A percentile compares a stretch with the other conserved stretches of the same genome.
Conservation (phyloP, 2,888 invertebrate species). For the Synergus gifuensis region DNA sequence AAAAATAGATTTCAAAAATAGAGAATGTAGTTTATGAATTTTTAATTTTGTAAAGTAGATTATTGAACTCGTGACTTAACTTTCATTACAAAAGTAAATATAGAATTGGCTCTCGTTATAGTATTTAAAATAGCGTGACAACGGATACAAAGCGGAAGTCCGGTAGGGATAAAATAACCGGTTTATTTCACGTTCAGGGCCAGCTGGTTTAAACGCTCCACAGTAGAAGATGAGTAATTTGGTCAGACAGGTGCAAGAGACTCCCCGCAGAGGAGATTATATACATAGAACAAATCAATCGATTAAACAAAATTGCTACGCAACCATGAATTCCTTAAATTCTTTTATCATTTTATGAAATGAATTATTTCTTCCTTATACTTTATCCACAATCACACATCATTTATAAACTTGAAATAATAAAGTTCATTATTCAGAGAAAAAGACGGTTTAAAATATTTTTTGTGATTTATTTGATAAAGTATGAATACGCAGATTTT, state of each 20-base stretch:
- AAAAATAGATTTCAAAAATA: not conserved
- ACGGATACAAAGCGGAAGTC: conserved; percentile 41
- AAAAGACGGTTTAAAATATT: no score
- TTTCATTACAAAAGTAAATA: conserved; percentile 30
- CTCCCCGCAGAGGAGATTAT: conserved; percentile 2
- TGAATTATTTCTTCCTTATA: no score
- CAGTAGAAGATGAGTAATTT: conserved; percentile 39
- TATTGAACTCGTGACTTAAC: conserved; percentile 29
- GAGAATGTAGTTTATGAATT: not conserved
- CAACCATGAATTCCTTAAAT: not conserved
- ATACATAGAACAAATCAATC: conserved; percentile 22
- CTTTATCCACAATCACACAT: no score
- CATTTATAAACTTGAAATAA: no score
- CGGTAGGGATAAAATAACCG: conserved; percentile 38
- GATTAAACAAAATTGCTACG: not conserved
- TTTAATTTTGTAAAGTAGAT: not conserved
- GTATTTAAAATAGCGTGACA: conserved; percentile 40
- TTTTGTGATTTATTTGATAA: no score
- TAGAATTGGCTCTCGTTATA: conserved; percentile 14
- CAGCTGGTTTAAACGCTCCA: conserved; percentile 27
- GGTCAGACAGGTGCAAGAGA: conserved; percentile 32
- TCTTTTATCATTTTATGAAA: not conserved
- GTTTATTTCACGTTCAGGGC: conserved; percentile 41
- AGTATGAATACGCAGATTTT: no score
- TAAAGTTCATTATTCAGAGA: no score